Evolutionary conservation across 2,888 invertebrate species (phyloP).

Genomic region (Baccha elongata): DNA sequence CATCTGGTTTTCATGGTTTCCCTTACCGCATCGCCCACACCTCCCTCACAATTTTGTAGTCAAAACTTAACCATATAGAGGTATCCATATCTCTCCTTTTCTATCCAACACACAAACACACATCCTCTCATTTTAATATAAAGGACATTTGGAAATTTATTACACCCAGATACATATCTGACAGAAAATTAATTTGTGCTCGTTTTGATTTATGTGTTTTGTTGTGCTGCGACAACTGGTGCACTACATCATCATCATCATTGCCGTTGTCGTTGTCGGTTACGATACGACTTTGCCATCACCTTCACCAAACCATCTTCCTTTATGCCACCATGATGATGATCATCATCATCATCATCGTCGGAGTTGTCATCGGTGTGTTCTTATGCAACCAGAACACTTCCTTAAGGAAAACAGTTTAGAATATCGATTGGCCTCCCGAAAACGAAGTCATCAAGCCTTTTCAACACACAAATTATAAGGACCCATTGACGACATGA

Average conservation of each 20-base stretch:
- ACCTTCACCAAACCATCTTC: slow-evolving; percentile 6
- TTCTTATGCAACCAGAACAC: slow-evolving; percentile 48
- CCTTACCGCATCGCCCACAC: slow-evolving; percentile 1
- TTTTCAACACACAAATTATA: slow-evolving; percentile 32
- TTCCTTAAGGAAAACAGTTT: slow-evolving; percentile 45
- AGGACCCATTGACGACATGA: slow-evolving; percentile 8
- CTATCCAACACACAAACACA: slow-evolving; percentile 30
- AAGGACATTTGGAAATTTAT: slow-evolving; percentile 73
- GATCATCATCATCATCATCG: slow-evolving; percentile 16
- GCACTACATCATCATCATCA: slow-evolving; percentile 71
- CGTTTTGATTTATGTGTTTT: slow-evolving; percentile 72
- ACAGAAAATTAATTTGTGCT: slow-evolving; percentile 73
- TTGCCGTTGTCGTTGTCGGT: slow-evolving; percentile 46
- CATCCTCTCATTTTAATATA: slow-evolving; percentile 69
- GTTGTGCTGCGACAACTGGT: slow-evolving; percentile 71
- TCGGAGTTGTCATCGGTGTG: slow-evolving; percentile 46
- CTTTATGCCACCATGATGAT: slow-evolving; percentile 27
- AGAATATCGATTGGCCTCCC: slow-evolving; percentile 62
- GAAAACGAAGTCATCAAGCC: slow-evolving; percentile 30
- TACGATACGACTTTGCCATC: slow-evolving; percentile 18
- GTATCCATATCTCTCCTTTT: slow-evolving; percentile 37
- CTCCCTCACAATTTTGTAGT: slow-evolving; percentile 23
- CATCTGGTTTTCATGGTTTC: slow-evolving; percentile 73
- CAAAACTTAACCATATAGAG: slow-evolving; percentile 45
- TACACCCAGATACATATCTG: slow-evolving; percentile 73